Conservation (phyloP, 2,797 vertebrate species). For the Xenops minutus region DNA sequence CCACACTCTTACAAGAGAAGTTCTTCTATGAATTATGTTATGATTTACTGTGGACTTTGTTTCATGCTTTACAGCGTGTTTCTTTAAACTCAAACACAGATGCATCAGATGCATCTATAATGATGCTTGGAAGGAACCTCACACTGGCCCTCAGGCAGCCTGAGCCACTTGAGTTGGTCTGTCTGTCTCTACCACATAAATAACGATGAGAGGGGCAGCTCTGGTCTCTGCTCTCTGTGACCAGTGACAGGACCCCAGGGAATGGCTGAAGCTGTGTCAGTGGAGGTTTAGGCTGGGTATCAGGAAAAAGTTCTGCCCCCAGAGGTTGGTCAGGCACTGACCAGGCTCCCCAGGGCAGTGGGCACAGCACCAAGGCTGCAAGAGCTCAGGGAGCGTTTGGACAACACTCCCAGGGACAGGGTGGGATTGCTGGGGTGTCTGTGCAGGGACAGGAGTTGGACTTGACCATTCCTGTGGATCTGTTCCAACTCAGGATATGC, state of each 20-base stretch:
- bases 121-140: neutral
- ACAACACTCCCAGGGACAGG: neutral
- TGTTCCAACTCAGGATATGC: neutral
- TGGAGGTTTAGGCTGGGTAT: fast-evolving
- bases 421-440: neutral
- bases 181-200: neutral
- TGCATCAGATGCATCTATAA: neutral
- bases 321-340: neutral
- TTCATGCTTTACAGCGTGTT: neutral
- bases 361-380: neutral
- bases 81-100: neutral
- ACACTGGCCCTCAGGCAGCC: neutral
- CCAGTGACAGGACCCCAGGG: neutral
- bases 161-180: neutral
- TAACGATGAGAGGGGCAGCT: neutral
- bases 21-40: neutral
- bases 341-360: neutral
- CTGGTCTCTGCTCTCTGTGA: neutral
- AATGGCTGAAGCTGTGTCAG: neutral
- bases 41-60: neutral
- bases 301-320: neutral
- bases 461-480: neutral
- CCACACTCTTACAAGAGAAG: neutral
- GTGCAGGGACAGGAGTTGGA: fast-evolving
- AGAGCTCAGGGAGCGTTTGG: neutral